A percentile compares a stretch with the other conserved stretches of the same genome.
phyloP scores from a whole-genome alignment of 2,797 vertebrate genomes.

The Perodicticus potto region DNA sequence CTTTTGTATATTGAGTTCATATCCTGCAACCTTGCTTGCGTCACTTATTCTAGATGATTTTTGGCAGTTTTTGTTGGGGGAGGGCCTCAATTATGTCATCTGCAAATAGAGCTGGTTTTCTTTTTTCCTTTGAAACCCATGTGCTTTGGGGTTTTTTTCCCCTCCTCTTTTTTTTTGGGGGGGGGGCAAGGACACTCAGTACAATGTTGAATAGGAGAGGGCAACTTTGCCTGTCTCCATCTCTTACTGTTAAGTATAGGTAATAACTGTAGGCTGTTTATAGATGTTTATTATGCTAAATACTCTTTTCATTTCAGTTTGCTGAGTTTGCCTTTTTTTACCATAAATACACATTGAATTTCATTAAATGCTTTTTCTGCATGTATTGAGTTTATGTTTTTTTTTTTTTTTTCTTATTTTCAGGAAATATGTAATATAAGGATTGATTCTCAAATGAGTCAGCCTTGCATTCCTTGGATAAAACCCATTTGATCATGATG shows the following conservation, averaged over 20 bases:
- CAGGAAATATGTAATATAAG: not conserved
- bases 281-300: not conserved
- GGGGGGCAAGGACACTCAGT: not conserved
- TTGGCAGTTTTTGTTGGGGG: not conserved
- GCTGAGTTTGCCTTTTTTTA: not conserved
- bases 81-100: not conserved
- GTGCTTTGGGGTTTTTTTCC: not conserved
- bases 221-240: not conserved
- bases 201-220: not conserved
- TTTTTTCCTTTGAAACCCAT: not conserved
- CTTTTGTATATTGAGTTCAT: not conserved
- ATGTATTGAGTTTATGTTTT: not conserved
- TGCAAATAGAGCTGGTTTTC: not conserved
- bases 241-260: not conserved
- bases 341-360: not conserved
- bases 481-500: not conserved
- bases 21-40: not conserved
- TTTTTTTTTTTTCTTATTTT: not conserved
- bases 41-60: not conserved
- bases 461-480: not conserved
- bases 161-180: not conserved
- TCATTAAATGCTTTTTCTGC: not conserved
- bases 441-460: slow-evolving; percentile 14
- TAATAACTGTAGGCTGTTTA: not conserved
- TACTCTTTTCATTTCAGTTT: not conserved